Evolutionary conservation across 2,113 vertebrate genomes (phyloP).

Genomic region (Pristiophorus japonicus): DNA sequence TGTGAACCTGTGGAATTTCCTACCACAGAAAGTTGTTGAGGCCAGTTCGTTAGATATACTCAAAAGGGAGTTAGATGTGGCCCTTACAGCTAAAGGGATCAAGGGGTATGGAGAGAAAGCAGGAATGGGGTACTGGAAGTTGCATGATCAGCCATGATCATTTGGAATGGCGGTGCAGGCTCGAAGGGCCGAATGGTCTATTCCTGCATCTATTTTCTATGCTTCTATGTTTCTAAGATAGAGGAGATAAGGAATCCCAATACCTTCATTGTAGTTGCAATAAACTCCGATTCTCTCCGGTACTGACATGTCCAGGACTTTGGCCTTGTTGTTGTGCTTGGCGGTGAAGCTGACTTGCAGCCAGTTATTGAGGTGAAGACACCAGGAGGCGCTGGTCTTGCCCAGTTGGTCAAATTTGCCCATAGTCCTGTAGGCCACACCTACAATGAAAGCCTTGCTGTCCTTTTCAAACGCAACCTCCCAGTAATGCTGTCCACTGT

Average conservation of each 20-base stretch:
- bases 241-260: neutral
- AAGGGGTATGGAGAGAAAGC: no score
- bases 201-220: no score
- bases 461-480: conserved; percentile 84
- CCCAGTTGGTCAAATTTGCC: conserved; percentile 92
- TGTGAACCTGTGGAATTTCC: no score
- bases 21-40: no score
- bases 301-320: conserved; percentile 74
- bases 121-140: no score
- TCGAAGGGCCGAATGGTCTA: no score
- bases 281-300: conserved; percentile 81
- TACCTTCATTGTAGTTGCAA: conserved; percentile 87
- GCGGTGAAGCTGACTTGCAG: conserved; percentile 91
- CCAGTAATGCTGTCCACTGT: conserved; percentile 84
- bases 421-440: conserved; percentile 77
- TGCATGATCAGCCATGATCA: no score
- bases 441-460: conserved; percentile 84
- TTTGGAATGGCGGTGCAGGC: no score
- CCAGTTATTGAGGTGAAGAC: conserved; percentile 94
- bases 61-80: no score
- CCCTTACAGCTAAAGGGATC: no score
- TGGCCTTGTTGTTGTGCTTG: conserved; percentile 94
- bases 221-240: no score
- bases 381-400: conserved; percentile 83
- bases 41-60: no score